Base-by-base conservation (phyloP, 1,140 invertebrate species). In the Cardiocondyla obscurior region DNA sequence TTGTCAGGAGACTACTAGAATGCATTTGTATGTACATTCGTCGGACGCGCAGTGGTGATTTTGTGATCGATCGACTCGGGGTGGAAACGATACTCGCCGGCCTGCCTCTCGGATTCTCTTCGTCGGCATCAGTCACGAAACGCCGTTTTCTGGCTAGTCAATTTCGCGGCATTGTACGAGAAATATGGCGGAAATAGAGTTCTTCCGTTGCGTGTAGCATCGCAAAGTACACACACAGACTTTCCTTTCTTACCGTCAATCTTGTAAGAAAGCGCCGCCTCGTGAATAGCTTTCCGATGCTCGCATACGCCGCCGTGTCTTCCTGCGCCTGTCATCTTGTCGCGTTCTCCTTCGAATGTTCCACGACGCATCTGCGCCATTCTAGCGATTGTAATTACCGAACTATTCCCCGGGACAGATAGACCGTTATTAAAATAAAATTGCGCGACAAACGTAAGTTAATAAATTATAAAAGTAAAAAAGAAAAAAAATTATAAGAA, bases 81-180 rank as follows among this genome's bases (percentile, higher is more conserved):
- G n/a, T 76, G 30, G 22, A 65, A 53, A 22, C 19, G 12, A 22
- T 36, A 36, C 22, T 53, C 60, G 60, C 39, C 42, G 44, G 58
- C 30, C 0, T 16, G 73, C 14, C 74, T 53, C 74, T 22, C 14
- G 74, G 74, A 46, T 79, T 46, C 62, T 53, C 33, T 79, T 53
- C 22, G 74, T 44, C 74, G n/a, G 46, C 74, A 42, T 79, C 62
- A 53, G 74, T 36, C 62, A 19, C 62, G 74, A 79, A 30, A 79
- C 74, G 62, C 74, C 62, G 74, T 62, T 79, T 79, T 79, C 74
- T 69, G 62, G 74, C 62, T 79, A 79, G 74, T 79, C 74, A 79
- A 79, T 79, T 69, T 69, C 36, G 62, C 62, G 46, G 46, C 46
- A 79, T 69, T 79, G 62, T 55, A 49, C 33, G 74, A 67, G 62